Conservation (phyloP, 1,140 invertebrate genomes). For the Drosophila persimilis region DNA sequence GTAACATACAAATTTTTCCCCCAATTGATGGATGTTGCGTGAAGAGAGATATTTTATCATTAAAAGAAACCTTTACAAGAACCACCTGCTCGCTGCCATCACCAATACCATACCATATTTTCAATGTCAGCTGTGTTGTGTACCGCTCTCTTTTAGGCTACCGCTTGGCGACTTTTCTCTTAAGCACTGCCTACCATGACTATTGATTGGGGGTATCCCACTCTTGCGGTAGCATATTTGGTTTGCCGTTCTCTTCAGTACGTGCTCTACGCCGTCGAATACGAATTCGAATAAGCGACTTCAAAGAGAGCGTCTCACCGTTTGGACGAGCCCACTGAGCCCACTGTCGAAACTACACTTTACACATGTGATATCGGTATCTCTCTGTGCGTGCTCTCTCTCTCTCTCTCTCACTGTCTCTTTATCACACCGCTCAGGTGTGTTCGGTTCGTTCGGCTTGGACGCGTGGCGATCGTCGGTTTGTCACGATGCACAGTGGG, state of each 20-base stretch:
- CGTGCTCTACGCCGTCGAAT: too few species aligned
- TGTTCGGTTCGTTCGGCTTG: constrained; percentile 30
- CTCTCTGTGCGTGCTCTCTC: constrained; percentile 7
- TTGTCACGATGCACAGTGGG: constrained; percentile 6
- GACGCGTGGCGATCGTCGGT: constrained; percentile 68
- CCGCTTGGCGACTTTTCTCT: too few species aligned
- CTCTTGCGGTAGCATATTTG: too few species aligned
- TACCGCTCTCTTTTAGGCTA: neutral
- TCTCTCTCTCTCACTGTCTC: neutral
- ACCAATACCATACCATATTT: neutral
- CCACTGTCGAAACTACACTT: too few species aligned
- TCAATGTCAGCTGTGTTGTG: constrained; percentile 34
- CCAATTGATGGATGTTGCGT: neutral
- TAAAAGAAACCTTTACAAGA: constrained; percentile 1
- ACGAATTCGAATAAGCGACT: too few species aligned
- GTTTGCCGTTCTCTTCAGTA: too few species aligned
- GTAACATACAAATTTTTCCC: neutral
- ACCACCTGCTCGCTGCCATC: constrained; percentile 14
- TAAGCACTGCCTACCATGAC: too few species aligned
- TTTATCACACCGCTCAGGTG: constrained; percentile 15
- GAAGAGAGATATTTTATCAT: constrained; percentile 1
- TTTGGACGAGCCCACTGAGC: constrained; percentile 10
- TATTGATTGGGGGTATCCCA: too few species aligned
- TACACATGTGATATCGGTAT: neutral
- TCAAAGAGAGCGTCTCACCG: neutral